Percentiles rank a stretch among this genome's conserved stretches.
These are phyloP conservation scores for Stomatorhinus walkeri DNA, from an alignment of 2,797 vertebrate species.

Conservation along the genomic window DNA sequence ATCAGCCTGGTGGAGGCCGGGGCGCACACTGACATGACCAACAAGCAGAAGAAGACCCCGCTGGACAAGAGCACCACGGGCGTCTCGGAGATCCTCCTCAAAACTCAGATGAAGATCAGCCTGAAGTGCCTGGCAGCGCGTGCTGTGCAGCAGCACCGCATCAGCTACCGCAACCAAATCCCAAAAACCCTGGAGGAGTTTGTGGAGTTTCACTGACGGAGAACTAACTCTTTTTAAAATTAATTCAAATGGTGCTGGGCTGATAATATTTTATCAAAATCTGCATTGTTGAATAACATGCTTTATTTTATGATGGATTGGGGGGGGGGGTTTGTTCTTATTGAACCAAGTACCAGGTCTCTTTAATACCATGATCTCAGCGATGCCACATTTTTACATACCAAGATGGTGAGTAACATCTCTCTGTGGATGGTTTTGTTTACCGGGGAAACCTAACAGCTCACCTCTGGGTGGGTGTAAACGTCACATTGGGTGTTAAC, in stretches of 20 bases:
- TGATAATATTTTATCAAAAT: conserved; percentile 20
- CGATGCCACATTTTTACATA: neutral
- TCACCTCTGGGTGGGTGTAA: neutral
- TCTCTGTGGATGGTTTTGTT: neutral
- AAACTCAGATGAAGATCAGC: conserved; percentile 98
- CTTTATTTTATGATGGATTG: conserved; percentile 11
- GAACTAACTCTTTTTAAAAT: neutral
- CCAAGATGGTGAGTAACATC: neutral
- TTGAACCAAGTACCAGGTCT: conserved; percentile 6
- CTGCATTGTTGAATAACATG: neutral
- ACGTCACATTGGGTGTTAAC: neutral
- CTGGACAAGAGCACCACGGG: conserved; percentile 94
- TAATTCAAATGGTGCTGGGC: conserved; percentile 31
- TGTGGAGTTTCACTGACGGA: conserved; percentile 84
- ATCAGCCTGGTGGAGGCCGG: conserved; percentile 92
- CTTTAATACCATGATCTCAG: conserved; percentile 2
- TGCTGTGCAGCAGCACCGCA: conserved; percentile 81
- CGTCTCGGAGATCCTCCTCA: conserved; percentile 93
- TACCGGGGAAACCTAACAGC: conserved; percentile 6
- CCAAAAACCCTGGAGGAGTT: conserved; percentile 94
- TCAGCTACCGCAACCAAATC: conserved; percentile 91
- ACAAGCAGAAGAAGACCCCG: conserved; percentile 94
- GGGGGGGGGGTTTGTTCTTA: neutral
- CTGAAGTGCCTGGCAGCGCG: conserved; percentile 97
- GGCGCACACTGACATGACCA: conserved; percentile 94